A percentile compares a stretch with the other conserved stretches of the same genome.
Conservation (phyloP, 1,140 invertebrate species). For the Eriocheir sinensis region DNA sequence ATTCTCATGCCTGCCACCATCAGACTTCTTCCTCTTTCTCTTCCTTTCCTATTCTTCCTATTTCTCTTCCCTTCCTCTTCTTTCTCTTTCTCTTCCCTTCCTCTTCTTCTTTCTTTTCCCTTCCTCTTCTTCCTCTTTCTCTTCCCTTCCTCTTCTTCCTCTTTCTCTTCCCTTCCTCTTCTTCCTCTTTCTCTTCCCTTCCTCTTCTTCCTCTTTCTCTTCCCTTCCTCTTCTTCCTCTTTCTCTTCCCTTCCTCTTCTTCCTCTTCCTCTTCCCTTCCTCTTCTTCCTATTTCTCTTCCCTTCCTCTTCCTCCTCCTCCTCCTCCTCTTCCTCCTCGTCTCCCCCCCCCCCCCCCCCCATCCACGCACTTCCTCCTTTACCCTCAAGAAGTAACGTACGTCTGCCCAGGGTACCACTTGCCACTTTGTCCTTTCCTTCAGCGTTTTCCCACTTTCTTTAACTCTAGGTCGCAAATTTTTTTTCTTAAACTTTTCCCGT, state of each 20-base stretch:
- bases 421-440: not conserved
- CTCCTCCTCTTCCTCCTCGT: not conserved
- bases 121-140: not conserved
- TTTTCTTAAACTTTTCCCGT: too few species aligned
- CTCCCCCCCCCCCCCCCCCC: not conserved
- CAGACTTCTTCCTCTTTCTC: not conserved
- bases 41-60: not conserved
- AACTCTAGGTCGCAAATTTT: not conserved
- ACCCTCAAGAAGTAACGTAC: too few species aligned
- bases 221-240: not conserved
- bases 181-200: not conserved
- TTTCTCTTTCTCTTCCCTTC: not conserved
- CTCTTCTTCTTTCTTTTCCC: not conserved
- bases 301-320: not conserved
- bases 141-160: not conserved
- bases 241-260: not conserved
- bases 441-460: too few species aligned
- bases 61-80: not conserved
- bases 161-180: not conserved
- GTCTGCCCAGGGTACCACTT: too few species aligned
- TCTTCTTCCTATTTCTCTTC: not conserved
- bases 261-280: not conserved
- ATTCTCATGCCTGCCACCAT: not conserved
- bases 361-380: too few species aligned
- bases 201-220: not conserved